Base-by-base conservation (phyloP, 1,140 invertebrate genomes). In the Drosophila gunungcola region DNA sequence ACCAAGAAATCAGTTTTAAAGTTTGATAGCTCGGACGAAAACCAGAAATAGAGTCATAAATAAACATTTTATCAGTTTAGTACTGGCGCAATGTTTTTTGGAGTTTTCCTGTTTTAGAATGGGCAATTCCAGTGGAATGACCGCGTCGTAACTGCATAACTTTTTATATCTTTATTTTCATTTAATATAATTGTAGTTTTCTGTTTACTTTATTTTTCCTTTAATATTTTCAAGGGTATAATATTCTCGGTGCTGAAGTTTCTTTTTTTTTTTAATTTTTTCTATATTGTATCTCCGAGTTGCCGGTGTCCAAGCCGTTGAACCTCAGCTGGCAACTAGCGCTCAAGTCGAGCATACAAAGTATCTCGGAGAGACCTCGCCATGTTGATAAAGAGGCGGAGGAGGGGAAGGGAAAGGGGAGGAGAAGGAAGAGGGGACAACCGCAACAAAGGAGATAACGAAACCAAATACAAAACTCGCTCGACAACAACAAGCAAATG, bases 401-500 rank as follows among this genome's bases (percentile, higher is more conserved):
- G 32, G 16, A 38, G 38, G 12, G 39, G n/a, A n/a, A 48, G 16
- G 32, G 21, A 13, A 21, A 29, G n/a, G 7, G 11, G 4, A 29
- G 16, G 13, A 9, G 21, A 38, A 38, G 49, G 27, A 10, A 36
- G 48, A 34, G 46, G 32, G 41, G 43, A 63, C 49, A 72, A 51
- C 67, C 56, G 45, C 69, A 82, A 49, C 39, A 55, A n/a, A 67
- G 78, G 73, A 77, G 81, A 84, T 78, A 85, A 72, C 64, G 65
- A 70, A 81, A 72, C 53, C 68, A 36, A 70, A 68, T 46, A 58
- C 70, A 76, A 86, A 85, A 86, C 78, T 67, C 48, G 81, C 73
- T 77, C 74, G 52, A 67, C 72, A 78, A 84, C 65, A 61, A 67
- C 62, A 86, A 73, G 54, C 49, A 80, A 80, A 89, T 78, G 73